Base-by-base conservation (phyloP, 2,797 vertebrate species). In the Leuciscus waleckii region DNA sequence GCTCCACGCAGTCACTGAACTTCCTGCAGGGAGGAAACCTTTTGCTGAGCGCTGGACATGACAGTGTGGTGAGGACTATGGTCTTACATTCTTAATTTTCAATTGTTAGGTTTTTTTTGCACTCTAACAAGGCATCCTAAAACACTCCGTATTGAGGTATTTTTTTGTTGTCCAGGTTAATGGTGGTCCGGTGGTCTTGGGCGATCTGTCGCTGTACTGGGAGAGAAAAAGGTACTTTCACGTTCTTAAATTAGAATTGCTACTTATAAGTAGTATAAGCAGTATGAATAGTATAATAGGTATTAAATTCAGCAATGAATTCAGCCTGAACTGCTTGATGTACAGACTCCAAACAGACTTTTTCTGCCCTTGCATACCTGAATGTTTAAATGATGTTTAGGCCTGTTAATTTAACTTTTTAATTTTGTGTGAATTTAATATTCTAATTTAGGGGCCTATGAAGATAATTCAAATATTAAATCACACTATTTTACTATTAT, bases 181-280 rank as follows among this genome's bases (percentile, higher is more conserved):
- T 75, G 90, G 56, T 97, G 97, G 96, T 96, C 96, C 13, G 96
- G 95, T 1, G 95, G 94, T 89, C 95, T 97, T 4, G 97, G 97
- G 11, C 89, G 80, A 11, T 93, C 92, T n/a, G 79, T 93, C 7
- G 86, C 88, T 1, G 63, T 82, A 5, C 91, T 95, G 70, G 91
- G 92, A 89, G 88, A 68, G 0, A 73, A 91, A 56, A 54, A 90
- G n/a, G 95, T 96, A 87, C 8, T 23, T 61, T 37, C n/a, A 58
- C 2, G 4, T 41, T 81, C 9, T 49, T 16, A 49, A 46, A 49
- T 16, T 26, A 23, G 7, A 29, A 41, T 21, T 19, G 23, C 8
- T 32, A 11, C 3, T 41, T 65, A 23, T 39, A 68, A 35, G 65
- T 35, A 68, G 6, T 11, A 68, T 68, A 39, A 39, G 3, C 19